Percentiles rank a stretch among this genome's conserved stretches.
These are phyloP conservation scores for Heliconius hortense DNA, from an alignment of 2,888 invertebrate genomes.

Conservation along the genomic window DNA sequence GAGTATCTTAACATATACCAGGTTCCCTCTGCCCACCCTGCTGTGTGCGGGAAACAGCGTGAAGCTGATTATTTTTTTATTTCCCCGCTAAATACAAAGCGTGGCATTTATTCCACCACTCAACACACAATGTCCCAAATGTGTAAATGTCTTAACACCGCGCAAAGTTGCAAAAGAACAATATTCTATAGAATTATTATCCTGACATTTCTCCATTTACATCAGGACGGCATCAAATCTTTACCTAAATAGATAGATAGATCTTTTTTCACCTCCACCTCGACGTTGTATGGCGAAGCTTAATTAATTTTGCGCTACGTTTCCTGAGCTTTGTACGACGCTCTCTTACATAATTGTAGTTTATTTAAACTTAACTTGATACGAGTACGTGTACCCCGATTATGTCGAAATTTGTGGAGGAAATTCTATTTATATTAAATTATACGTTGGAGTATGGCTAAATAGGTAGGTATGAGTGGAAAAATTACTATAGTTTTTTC, in stretches of 20 bases:
- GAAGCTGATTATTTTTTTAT: no score
- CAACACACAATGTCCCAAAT: no score
- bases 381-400: constrained; percentile 23
- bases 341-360: constrained; percentile 37
- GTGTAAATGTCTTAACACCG: background rate
- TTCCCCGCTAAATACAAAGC: no score
- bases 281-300: constrained; percentile 54
- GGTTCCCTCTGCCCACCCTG: no score
- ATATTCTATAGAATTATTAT: background rate
- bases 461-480: background rate
- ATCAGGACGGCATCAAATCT: constrained; percentile 53
- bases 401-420: constrained; percentile 10
- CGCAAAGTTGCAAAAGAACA: background rate
- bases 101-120: no score
- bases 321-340: constrained; percentile 46
- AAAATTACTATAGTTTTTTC: background rate
- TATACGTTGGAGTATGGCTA: background rate
- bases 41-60: no score
- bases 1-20: no score
- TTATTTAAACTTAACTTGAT: constrained; percentile 34
- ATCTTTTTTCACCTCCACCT: constrained; percentile 60
- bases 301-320: constrained; percentile 69
- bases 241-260: constrained; percentile 54
- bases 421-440: constrained; percentile 17
- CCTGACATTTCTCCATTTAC: background rate